These are phyloP conservation scores for Magallana gigas DNA, from an alignment of 1,140 invertebrate genomes.

Conservation along the genomic window DNA sequence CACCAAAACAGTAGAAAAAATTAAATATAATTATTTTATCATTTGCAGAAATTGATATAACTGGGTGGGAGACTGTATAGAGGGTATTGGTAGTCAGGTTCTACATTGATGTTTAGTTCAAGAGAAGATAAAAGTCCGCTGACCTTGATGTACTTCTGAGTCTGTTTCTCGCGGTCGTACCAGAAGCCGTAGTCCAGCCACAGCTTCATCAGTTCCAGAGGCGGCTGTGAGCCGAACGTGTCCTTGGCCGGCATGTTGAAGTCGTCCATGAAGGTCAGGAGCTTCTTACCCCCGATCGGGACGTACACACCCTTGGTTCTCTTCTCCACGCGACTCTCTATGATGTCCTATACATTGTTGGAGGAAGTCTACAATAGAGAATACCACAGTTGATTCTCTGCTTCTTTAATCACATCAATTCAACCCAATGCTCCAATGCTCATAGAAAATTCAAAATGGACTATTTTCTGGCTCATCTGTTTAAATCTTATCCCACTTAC, in stretches of 20 bases:
- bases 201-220: conserved; percentile 90
- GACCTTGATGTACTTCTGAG: conserved; percentile 85
- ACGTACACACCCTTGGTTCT: conserved; percentile 89
- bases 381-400: background rate
- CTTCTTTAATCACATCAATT: conserved; percentile 30
- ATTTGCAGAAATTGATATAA: too few species aligned
- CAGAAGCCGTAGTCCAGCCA: conserved; percentile 93
- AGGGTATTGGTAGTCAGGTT: too few species aligned
- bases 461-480: too few species aligned
- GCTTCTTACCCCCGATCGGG: conserved; percentile 87
- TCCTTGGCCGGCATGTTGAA: conserved; percentile 95
- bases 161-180: conserved; percentile 86
- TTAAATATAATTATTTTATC: too few species aligned
- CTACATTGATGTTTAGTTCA: too few species aligned
- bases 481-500: too few species aligned
- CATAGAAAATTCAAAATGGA: too few species aligned
- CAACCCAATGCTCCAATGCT: too few species aligned
- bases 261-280: conserved; percentile 92
- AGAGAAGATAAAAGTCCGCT: too few species aligned
- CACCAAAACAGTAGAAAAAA: background rate
- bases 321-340: conserved; percentile 90
- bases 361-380: conserved; percentile 84
- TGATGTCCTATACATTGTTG: conserved; percentile 85
- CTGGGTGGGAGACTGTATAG: too few species aligned
- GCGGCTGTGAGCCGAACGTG: conserved; percentile 90